Conservation (phyloP, 2,888 invertebrate species). For the Fragum sueziense region DNA sequence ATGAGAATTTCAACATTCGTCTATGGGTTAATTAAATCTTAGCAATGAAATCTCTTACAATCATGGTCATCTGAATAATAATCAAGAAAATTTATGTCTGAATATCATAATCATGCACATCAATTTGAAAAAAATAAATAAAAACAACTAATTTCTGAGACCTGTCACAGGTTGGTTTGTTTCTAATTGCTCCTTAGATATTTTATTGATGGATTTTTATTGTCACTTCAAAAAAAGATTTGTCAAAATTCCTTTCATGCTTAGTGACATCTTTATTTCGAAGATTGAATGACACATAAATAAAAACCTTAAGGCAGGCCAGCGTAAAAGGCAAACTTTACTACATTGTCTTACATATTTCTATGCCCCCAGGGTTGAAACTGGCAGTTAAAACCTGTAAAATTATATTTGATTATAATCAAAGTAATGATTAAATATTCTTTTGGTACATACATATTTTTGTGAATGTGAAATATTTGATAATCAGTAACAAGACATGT, state of each 20-base stretch:
- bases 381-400: slow-evolving; percentile 16
- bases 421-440: slow-evolving; percentile 21
- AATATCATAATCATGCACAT: too few relatives aligned
- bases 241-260: slow-evolving; percentile 21
- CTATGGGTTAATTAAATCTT: too few relatives aligned
- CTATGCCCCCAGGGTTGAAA: background rate
- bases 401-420: slow-evolving; percentile 16
- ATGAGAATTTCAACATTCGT: too few relatives aligned
- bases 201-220: slow-evolving; percentile 11
- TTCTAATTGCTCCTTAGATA: background rate
- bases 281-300: slow-evolving; percentile 6
- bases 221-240: slow-evolving; percentile 23
- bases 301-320: background rate
- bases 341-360: background rate
- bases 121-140: background rate
- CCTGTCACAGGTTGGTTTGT: background rate
- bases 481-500: slow-evolving; percentile 16
- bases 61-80: too few relatives aligned
- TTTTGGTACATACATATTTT: slow-evolving; percentile 7
- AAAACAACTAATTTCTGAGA: background rate
- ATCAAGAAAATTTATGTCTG: too few relatives aligned
- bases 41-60: too few relatives aligned
- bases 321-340: background rate
- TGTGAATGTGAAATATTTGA: background rate
- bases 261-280: slow-evolving; percentile 24